Evolutionary conservation across 64 coral and sea anemone species (phyloP), one percentile per base, ranked within the genome.

Genomic region (Stylophora pistillata): DNA sequence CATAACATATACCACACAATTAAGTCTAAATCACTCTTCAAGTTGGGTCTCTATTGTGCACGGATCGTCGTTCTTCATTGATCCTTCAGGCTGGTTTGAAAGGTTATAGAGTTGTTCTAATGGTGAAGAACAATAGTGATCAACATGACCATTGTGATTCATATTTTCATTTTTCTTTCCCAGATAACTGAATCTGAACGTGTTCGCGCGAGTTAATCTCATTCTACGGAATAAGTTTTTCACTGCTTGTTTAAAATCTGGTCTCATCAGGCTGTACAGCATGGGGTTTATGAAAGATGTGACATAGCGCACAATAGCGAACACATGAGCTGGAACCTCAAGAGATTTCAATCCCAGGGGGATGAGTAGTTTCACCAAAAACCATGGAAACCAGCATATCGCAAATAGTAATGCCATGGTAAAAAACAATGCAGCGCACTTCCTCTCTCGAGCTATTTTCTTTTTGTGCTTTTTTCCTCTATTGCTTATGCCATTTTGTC

Each of bases 261-360:
- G 90, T 79, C 84, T 59, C 9, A 91, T 78, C 17, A 91, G 55
- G 16, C 23, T 91, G 61, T 91, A 91, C 21, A 91, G 56, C 20
- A 91, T 13, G 9, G 90, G 90, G 41, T 91, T 91, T 73, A 86
- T 71, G 58, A 91, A 58, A 32, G 81, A 91, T 31, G 90, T 91
- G 13, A 62, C 58, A 65, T 77, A 86, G 27, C 90, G 64, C 11
- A 91, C 73, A 10, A 91, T 23, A 82, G 64, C 27, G 66, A 86
- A 70, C n/a, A 54, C 34, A 17, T 84, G 80, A 20, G 80, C 30
- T 21, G n/a, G 60, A 5, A 63, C 41, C 4, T 53, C 3, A 15
- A 84, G 33, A 53, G 61, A 13, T 13, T 27, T 69, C 25, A 27
- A 69, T 2, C 69, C 15, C 4, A 70, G 58, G 15, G 61, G 6